Conservation (phyloP, 2,113 vertebrate genomes). For the Trochalopteron elliotii region DNA sequence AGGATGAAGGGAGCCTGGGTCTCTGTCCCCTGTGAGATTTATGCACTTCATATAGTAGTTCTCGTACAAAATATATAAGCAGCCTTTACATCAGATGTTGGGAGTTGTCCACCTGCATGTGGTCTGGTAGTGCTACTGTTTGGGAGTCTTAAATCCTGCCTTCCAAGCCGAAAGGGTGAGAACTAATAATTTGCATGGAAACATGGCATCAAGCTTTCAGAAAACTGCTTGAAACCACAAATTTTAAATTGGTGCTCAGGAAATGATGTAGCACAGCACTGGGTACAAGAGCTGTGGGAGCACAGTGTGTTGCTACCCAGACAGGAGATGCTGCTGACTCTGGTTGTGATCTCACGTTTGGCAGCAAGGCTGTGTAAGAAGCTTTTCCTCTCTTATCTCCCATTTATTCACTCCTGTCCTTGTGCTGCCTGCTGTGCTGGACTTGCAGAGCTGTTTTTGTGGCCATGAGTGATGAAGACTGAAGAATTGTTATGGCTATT, state of each 20-base stretch:
- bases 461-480: neutral
- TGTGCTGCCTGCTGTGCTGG: neutral
- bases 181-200: neutral
- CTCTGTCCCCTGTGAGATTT: neutral
- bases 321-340: neutral
- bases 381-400: neutral
- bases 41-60: neutral
- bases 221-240: neutral
- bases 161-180: neutral
- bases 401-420: neutral
- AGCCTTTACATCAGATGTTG: neutral
- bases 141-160: neutral
- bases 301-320: fast-evolving
- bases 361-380: neutral
- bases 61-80: neutral
- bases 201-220: neutral
- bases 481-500: neutral
- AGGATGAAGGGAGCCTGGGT: neutral
- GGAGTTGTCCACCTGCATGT: neutral
- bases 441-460: neutral
- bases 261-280: neutral
- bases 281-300: fast-evolving
- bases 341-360: neutral
- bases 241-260: neutral
- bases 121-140: neutral